Percentiles rank a stretch among this genome's conserved stretches.
These are phyloP conservation scores for Cyclophora albipunctata DNA, from an alignment of 2,888 invertebrate species.

Conservation along the genomic window DNA sequence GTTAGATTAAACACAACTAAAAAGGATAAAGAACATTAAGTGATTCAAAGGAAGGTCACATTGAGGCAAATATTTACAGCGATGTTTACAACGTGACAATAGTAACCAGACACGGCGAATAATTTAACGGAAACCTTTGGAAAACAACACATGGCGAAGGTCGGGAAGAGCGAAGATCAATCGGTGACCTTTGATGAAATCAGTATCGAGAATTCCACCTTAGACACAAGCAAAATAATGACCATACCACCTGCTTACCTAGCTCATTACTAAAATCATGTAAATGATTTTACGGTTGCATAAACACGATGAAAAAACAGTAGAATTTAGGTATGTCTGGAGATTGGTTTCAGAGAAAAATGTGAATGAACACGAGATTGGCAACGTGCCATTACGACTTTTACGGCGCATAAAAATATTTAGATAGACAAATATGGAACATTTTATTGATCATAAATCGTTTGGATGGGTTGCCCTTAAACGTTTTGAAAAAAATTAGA, in stretches of 20 bases:
- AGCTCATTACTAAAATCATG: no score
- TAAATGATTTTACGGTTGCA: no score
- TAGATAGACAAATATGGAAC: slow-evolving; percentile 13
- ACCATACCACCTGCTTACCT: no score
- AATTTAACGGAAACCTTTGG: slow-evolving; percentile 3
- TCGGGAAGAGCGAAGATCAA: no score
- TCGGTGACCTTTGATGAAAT: no score
- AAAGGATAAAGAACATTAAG: no score
- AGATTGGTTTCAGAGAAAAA: slow-evolving; percentile 3
- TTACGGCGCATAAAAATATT: slow-evolving; percentile 14
- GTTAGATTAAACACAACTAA: no score
- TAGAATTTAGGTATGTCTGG: no score
- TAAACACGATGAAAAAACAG: no score
- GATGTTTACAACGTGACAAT: not conserved
- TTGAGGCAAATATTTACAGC: not conserved
- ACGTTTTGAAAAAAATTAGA: no score
- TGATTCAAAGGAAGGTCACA: not conserved
- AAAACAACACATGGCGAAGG: not conserved
- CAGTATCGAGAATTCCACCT: no score
- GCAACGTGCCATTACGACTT: slow-evolving; percentile 12
- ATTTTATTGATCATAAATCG: slow-evolving; percentile 16
- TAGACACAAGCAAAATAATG: no score
- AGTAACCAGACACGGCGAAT: slow-evolving; percentile 2
- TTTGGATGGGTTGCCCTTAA: slow-evolving; percentile 3
- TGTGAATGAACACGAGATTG: slow-evolving; percentile 9